phyloP scores from a whole-genome alignment of 2,888 invertebrate genomes.

The Sussaba pulchella region DNA sequence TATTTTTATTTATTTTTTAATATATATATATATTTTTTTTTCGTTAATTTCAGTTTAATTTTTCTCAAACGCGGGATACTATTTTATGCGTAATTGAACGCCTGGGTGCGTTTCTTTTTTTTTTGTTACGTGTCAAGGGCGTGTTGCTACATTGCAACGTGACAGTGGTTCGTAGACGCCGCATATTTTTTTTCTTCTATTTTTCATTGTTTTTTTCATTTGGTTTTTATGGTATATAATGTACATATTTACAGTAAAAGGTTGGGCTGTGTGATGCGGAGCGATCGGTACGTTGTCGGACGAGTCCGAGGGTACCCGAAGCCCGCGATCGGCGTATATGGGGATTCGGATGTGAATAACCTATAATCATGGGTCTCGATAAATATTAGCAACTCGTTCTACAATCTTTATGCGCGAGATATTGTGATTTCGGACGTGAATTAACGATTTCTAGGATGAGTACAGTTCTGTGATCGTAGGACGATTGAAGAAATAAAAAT shows the following conservation, averaged over 20 bases:
- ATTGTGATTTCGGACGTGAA: slow-evolving; percentile 8
- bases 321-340: background rate
- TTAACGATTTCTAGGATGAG: slow-evolving; percentile 9
- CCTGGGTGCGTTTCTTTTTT: background rate
- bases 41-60: background rate
- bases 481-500: no score
- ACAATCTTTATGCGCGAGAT: slow-evolving; percentile 8
- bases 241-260: slow-evolving; percentile 62
- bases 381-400: slow-evolving; percentile 11
- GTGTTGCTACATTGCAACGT: background rate
- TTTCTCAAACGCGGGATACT: background rate
- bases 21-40: background rate
- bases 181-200: background rate
- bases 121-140: no score
- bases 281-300: slow-evolving; percentile 23
- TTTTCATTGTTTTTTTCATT: no score
- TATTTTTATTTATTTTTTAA: background rate
- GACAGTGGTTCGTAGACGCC: slow-evolving; percentile 36
- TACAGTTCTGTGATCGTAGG: background rate
- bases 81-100: background rate
- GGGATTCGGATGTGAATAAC: background rate
- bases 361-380: background rate
- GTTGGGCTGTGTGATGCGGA: slow-evolving; percentile 21
- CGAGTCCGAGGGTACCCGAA: slow-evolving; percentile 1
- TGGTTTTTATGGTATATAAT: slow-evolving; percentile 36